These are phyloP conservation scores for Mastomys coucha DNA, from an alignment of 2,113 vertebrate genomes.

Conservation along the genomic window DNA sequence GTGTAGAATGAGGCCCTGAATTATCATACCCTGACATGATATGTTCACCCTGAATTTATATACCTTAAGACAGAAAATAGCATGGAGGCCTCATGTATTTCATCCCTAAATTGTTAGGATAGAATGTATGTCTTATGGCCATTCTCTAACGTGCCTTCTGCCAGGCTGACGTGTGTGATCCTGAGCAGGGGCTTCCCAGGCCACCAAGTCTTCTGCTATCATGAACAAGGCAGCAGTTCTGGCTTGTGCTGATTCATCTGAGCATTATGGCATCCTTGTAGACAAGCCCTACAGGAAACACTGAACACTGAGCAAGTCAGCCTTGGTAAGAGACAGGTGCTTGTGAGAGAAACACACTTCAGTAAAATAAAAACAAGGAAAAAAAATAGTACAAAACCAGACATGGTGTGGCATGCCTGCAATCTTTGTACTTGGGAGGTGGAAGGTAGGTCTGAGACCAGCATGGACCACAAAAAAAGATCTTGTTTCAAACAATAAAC, in stretches of 20 bases:
- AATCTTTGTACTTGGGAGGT: background rate
- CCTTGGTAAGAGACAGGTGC: background rate
- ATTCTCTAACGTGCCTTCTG: slow-evolving; percentile 12
- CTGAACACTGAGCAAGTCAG: background rate
- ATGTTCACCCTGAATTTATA: slow-evolving; percentile 17
- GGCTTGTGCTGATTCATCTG: background rate
- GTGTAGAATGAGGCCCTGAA: background rate
- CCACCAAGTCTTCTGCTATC: background rate
- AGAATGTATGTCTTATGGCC: background rate
- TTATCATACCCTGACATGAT: background rate
- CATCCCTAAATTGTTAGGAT: background rate
- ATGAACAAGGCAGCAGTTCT: background rate
- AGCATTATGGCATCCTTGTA: background rate
- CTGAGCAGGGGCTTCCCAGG: background rate
- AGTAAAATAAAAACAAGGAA: background rate
- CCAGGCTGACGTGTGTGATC: background rate
- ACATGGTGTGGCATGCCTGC: background rate
- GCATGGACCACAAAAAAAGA: background rate
- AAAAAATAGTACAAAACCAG: background rate
- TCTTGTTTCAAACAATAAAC: background rate
- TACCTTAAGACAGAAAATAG: background rate
- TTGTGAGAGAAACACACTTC: background rate
- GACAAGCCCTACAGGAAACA: background rate
- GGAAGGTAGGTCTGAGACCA: background rate
- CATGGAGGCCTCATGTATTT: slow-evolving; percentile 1